Evolutionary conservation across 2,113 vertebrate species (phyloP).

Genomic region (Saimiri boliviensis): DNA sequence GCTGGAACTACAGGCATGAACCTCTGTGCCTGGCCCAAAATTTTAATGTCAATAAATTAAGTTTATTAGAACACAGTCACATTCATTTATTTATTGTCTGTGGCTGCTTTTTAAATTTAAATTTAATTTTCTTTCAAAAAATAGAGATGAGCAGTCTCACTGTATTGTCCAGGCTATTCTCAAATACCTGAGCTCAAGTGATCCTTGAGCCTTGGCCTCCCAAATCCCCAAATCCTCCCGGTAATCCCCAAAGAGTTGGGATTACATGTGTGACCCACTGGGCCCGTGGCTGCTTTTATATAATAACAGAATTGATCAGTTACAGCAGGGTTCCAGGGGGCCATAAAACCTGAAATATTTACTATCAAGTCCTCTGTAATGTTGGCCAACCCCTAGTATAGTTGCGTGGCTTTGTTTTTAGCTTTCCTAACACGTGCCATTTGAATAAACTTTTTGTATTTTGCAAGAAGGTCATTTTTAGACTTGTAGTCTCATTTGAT

Average conservation of each 20-base stretch:
- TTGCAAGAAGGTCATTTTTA: background rate
- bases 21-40: background rate
- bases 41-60: background rate
- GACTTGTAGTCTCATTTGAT: background rate
- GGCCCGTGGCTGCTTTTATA: background rate
- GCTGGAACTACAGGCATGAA: too few relatives aligned
- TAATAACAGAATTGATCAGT: rapidly evolving
- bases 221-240: too few relatives aligned
- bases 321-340: background rate
- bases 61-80: background rate
- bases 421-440: background rate
- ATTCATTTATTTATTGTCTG: rapidly evolving
- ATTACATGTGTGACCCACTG: too few relatives aligned
- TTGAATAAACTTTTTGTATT: background rate
- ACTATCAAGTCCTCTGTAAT: background rate
- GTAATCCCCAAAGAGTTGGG: too few relatives aligned
- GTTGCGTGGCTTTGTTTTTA: background rate
- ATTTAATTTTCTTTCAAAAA: too few relatives aligned
- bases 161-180: too few relatives aligned
- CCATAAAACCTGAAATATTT: background rate
- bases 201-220: too few relatives aligned
- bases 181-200: too few relatives aligned
- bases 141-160: too few relatives aligned
- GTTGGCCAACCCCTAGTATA: background rate
- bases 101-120: background rate